Evolutionary conservation across 2,797 vertebrate genomes (phyloP), one percentile per base, ranked within the genome.

Genomic region (Pipistrellus pipistrellus): DNA sequence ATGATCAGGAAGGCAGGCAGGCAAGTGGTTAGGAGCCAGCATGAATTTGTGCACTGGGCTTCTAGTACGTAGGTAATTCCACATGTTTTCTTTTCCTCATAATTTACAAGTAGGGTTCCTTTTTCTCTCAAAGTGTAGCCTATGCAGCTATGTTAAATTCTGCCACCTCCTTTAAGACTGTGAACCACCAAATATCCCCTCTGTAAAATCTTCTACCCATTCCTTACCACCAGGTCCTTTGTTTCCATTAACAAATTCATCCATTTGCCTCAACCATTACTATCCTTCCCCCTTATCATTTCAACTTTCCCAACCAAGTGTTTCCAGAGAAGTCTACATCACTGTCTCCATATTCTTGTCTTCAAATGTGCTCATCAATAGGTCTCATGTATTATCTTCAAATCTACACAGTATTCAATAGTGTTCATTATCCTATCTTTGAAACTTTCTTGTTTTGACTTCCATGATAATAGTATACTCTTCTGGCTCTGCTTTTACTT

Each of bases 361-460:
- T 75, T 90, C 46, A 80, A 86, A 68, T 41, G 32, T 66, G 44
- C 46, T 80, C 35, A 57, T 82, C 68, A 75, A 30, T 66, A 41
- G 35, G 4, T 57, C 38, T 66, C 77, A 75, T 35, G 23, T 35
- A 66, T 51, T 46, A 66, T 51, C 17, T 82, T 93, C 77, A 73
- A 46, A 66, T 66, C 71, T 55, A 32, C 35, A 75, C 4, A 82
- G 55, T 8, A 81, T 73, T 92, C 53, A 81, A 53, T 30, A 72
- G 13, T 41, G 71, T 51, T 84, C 71, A 88, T 69, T 69, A 77
- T 15, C 8, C 13, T 38, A 75, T n/a, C 59, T 57, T 68, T 83
- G 48, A 93, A 76, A 76, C 69, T 41, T 83, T 25, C 51, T 84
- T 89, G 25, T 84, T 83, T 84, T 68, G 21, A 62, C 44, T 89